Evolutionary conservation across 2,888 invertebrate species (phyloP).

Genomic region (Megaustenia siamemsis): DNA sequence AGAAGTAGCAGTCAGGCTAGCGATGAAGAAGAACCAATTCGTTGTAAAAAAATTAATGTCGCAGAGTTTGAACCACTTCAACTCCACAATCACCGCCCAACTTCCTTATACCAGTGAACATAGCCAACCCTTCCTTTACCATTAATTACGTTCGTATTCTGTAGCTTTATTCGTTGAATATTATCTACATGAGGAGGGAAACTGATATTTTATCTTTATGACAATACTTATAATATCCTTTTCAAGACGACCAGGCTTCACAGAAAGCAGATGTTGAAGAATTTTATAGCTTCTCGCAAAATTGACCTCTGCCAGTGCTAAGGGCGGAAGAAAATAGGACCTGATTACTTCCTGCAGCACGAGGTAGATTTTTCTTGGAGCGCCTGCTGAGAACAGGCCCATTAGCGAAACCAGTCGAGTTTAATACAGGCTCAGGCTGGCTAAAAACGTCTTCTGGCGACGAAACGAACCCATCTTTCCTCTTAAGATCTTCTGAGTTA

Average conservation of each 20-base stretch:
- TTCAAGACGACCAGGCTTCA: neutral
- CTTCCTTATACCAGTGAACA: no score
- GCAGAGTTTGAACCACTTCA: no score
- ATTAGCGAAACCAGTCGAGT: slow-evolving; percentile 27
- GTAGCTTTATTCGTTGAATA: no score
- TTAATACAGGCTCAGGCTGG: neutral
- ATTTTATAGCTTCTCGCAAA: neutral
- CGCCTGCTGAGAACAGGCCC: slow-evolving; percentile 19
- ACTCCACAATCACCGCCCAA: no score
- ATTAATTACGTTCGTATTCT: no score
- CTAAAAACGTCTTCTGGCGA: neutral
- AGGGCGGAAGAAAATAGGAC: neutral
- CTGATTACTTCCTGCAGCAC: neutral
- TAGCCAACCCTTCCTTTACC: no score
- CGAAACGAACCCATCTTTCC: slow-evolving; percentile 12
- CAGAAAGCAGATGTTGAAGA: slow-evolving; percentile 16
- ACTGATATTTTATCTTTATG: no score
- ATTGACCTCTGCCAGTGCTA: slow-evolving; percentile 12
- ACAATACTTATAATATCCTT: neutral
- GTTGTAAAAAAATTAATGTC: no score
- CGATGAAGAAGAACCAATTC: no score
- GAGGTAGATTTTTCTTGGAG: neutral
- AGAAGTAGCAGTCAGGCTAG: no score
- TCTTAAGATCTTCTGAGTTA: slow-evolving; percentile 6
- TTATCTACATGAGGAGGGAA: no score